These are phyloP conservation scores for Lamellibrachia luymesi DNA, from an alignment of 1,140 invertebrate species.

Conservation along the genomic window DNA sequence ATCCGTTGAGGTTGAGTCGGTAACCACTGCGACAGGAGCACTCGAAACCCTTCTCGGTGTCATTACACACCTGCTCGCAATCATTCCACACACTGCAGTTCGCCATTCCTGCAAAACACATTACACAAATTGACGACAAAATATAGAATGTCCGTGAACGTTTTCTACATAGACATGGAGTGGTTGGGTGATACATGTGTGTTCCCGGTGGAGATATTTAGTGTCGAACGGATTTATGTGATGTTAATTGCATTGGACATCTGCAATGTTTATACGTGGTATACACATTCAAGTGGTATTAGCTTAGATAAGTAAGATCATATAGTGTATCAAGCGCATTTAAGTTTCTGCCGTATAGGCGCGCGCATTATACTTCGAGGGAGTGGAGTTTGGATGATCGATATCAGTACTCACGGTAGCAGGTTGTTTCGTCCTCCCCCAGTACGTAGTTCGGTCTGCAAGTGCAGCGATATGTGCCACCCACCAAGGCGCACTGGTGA, in stretches of 20 bases:
- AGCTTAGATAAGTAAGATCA: background rate
- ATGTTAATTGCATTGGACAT: too few relatives aligned
- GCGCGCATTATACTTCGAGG: background rate
- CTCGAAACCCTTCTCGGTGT: background rate
- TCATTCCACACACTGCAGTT: background rate
- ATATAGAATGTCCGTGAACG: too few relatives aligned
- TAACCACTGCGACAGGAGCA: slow-evolving; percentile 4
- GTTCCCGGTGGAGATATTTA: too few relatives aligned
- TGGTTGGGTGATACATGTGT: too few relatives aligned
- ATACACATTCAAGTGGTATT: too few relatives aligned
- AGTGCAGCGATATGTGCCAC: background rate
- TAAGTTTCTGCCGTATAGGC: too few relatives aligned
- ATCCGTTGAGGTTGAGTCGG: background rate
- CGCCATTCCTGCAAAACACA: background rate
- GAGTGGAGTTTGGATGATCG: background rate
- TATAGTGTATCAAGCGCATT: background rate
- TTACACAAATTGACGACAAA: background rate
- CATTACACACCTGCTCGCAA: background rate
- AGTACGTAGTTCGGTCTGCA: background rate
- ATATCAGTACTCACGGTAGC: background rate
- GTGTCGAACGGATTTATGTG: too few relatives aligned
- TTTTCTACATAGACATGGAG: too few relatives aligned
- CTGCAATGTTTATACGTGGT: too few relatives aligned
- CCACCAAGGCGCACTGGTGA: background rate
- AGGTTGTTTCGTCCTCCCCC: background rate